These are phyloP conservation scores for Rhyacophila brunnea DNA, from an alignment of 1,140 invertebrate species.

Conservation along the genomic window DNA sequence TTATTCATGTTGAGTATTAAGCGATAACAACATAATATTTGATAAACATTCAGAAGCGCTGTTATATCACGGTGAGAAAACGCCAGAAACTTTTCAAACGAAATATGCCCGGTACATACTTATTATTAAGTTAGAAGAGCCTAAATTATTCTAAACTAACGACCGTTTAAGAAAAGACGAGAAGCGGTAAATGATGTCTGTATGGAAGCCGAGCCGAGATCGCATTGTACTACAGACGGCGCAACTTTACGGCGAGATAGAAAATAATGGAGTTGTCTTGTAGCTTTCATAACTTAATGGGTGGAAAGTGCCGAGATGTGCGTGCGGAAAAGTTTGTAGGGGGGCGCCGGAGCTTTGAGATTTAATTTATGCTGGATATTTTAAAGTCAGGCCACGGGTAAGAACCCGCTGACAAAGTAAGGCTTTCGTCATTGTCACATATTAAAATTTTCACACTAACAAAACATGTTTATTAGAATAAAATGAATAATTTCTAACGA, in stretches of 20 bases:
- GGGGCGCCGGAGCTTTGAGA: conserved; percentile 2
- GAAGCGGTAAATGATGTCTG: neutral
- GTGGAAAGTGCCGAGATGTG: conserved; percentile 20
- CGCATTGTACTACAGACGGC: conserved; percentile 13
- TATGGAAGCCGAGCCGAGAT: neutral
- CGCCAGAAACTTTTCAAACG: neutral
- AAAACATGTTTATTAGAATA: neutral
- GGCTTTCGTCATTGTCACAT: neutral
- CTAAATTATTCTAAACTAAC: neutral
- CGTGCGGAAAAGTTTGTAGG: neutral
- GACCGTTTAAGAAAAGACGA: neutral
- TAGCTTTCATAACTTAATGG: conserved; percentile 35
- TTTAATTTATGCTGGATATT: conserved; percentile 22
- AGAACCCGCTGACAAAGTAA: neutral
- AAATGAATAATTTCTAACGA: neutral
- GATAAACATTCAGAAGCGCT: neutral
- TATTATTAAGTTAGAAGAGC: neutral
- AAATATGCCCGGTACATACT: neutral
- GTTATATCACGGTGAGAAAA: neutral
- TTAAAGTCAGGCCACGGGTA: conserved; percentile 10
- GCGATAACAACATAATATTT: no score
- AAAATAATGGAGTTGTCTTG: conserved; percentile 33
- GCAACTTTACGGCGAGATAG: conserved; percentile 11
- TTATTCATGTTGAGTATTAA: no score
- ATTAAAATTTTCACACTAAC: neutral